Percentiles rank a stretch among this genome's conserved stretches.
These are phyloP conservation scores for Nycticorax nycticorax DNA, from an alignment of 2,113 vertebrate species.

Conservation along the genomic window DNA sequence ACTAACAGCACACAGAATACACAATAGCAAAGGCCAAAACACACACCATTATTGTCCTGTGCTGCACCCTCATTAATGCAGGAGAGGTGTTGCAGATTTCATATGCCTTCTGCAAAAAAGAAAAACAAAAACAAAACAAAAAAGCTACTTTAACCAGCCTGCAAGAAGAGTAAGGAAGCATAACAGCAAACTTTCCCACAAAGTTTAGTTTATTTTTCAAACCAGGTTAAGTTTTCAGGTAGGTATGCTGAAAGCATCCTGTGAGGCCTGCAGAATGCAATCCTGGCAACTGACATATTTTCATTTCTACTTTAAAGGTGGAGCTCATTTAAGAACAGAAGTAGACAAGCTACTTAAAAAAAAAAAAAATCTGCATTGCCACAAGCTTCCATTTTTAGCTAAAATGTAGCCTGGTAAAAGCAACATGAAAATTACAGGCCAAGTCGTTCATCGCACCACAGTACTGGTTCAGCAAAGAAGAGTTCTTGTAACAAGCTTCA, in stretches of 20 bases:
- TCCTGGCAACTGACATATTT: background rate
- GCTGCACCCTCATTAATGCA: slow-evolving; percentile 54
- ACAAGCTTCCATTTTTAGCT: slow-evolving; percentile 50
- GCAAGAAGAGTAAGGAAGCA: slow-evolving; percentile 1
- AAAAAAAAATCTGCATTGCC: background rate
- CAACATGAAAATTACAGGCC: slow-evolving; percentile 36
- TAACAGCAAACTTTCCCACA: background rate
- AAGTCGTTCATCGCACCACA: background rate
- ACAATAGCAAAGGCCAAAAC: slow-evolving; percentile 23
- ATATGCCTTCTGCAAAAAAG: slow-evolving; percentile 41
- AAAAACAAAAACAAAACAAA: slow-evolving; percentile 26
- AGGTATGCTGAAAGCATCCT: background rate
- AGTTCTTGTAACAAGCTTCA: background rate
- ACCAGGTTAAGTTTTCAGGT: background rate
- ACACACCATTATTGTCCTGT: slow-evolving; percentile 38
- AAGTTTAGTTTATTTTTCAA: background rate
- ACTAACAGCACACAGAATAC: slow-evolving; percentile 23
- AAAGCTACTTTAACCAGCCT: slow-evolving; percentile 38
- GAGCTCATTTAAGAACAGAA: slow-evolving; percentile 8
- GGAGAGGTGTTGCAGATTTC: slow-evolving; percentile 47
- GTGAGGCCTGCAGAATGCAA: background rate
- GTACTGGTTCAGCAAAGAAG: background rate
- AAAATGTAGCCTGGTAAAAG: slow-evolving; percentile 37
- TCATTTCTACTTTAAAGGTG: background rate
- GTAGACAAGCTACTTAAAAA: background rate